A percentile compares a stretch with the other conserved stretches of the same genome.
Evolutionary conservation across 1,140 invertebrate genomes (phyloP).

Genomic region (Lethrus apterus): DNA sequence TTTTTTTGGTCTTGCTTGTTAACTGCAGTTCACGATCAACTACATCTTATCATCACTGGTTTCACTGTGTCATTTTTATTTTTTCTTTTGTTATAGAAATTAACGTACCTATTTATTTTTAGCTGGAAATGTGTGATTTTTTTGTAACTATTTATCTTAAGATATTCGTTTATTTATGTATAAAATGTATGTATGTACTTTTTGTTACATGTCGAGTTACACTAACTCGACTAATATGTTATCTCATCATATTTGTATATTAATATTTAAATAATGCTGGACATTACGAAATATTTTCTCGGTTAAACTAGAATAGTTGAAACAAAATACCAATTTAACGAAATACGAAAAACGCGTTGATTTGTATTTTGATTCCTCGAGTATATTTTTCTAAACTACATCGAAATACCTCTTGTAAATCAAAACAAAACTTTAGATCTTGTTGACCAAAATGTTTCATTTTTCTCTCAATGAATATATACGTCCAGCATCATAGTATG

Average conservation of each 20-base stretch:
- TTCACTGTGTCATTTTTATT: constrained; percentile 24
- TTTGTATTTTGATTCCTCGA: too few species aligned
- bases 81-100: constrained; percentile 30
- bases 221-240: constrained; percentile 23
- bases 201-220: constrained; percentile 34
- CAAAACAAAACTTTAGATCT: too few species aligned
- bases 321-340: too few species aligned
- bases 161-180: constrained; percentile 38
- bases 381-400: too few species aligned
- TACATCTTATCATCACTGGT: constrained; percentile 21
- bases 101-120: constrained; percentile 40
- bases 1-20: not conserved
- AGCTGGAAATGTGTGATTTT: constrained; percentile 40
- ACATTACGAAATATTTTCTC: not conserved
- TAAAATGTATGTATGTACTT: constrained; percentile 39
- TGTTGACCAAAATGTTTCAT: constrained; percentile 8
- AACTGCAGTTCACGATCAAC: not conserved
- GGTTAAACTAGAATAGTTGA: too few species aligned
- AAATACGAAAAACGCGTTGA: too few species aligned
- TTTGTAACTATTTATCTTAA: constrained; percentile 40
- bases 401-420: too few species aligned
- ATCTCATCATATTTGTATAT: constrained; percentile 36
- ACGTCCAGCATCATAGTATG: constrained; percentile 25
- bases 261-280: too few species aligned
- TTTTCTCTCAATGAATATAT: constrained; percentile 6